These are phyloP conservation scores for Idaea biselata DNA, from an alignment of 2,888 invertebrate genomes.

Conservation along the genomic window DNA sequence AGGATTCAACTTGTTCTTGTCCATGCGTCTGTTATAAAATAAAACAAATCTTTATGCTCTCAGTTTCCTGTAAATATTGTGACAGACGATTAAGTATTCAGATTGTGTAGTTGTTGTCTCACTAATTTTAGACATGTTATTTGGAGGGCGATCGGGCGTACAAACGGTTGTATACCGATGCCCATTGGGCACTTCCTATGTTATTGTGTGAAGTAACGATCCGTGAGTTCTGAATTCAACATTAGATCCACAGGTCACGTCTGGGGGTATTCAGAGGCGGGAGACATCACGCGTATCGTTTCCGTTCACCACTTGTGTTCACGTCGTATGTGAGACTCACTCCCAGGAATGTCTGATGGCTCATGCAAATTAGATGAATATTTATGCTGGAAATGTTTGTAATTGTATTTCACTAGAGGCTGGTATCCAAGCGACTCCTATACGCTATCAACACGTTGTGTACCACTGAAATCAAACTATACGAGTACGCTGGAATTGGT, in stretches of 20 bases:
- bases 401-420: slow-evolving; percentile 13
- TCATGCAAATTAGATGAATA: slow-evolving; percentile 24
- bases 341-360: slow-evolving; percentile 22
- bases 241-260: slow-evolving; percentile 66
- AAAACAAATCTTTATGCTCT: slow-evolving; percentile 37
- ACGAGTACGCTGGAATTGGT: no score
- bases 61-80: slow-evolving; percentile 36
- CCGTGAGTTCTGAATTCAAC: slow-evolving; percentile 39
- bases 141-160: slow-evolving; percentile 24
- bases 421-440: not conserved
- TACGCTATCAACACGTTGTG: not conserved
- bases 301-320: slow-evolving; percentile 60
- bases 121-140: slow-evolving; percentile 38
- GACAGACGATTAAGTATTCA: slow-evolving; percentile 36
- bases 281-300: slow-evolving; percentile 68
- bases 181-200: slow-evolving; percentile 37
- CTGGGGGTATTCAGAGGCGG: slow-evolving; percentile 47
- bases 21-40: slow-evolving; percentile 31
- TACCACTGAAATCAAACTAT: no score
- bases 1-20: slow-evolving; percentile 34
- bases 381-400: slow-evolving; percentile 6
- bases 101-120: slow-evolving; percentile 33
- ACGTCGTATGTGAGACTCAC: slow-evolving; percentile 38
- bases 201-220: slow-evolving; percentile 34
- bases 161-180: slow-evolving; percentile 24